Evolutionary conservation across 2,113 vertebrate genomes (phyloP).

Genomic region (Sarotherodon lohbergeri): DNA sequence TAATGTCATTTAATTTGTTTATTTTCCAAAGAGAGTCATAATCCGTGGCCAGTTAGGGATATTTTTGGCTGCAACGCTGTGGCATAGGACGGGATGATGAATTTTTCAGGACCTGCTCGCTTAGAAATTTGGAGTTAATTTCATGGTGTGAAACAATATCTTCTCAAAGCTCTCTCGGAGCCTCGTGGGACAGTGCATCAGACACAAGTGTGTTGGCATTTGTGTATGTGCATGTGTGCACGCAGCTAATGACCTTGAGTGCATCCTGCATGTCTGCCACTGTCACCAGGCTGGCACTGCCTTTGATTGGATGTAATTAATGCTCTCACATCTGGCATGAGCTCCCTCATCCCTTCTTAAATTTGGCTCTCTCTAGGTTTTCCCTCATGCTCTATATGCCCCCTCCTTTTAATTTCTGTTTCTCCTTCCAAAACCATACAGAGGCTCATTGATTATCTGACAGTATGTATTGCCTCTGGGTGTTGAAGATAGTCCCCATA

Average conservation of each 20-base stretch:
- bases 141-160: constrained; percentile 43
- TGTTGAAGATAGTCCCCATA: constrained; percentile 6
- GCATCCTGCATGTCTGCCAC: constrained; percentile 38
- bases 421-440: constrained; percentile 11
- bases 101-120: constrained; percentile 22
- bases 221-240: neutral
- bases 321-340: constrained; percentile 62
- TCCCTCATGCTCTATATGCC: neutral
- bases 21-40: neutral
- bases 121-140: constrained; percentile 43
- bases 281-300: constrained; percentile 53
- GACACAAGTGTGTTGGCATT: constrained; percentile 17
- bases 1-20: neutral
- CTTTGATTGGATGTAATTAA: constrained; percentile 69
- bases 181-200: neutral
- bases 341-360: constrained; percentile 30
- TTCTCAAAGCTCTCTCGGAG: neutral
- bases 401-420: neutral
- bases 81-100: neutral
- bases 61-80: neutral
- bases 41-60: neutral
- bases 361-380: constrained; percentile 25
- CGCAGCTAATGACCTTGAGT: constrained; percentile 63
- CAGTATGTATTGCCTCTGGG: neutral
- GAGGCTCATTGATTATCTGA: constrained; percentile 4